phyloP scores from a whole-genome alignment of 1,140 invertebrate species.

The Tetramorium alpestre region DNA sequence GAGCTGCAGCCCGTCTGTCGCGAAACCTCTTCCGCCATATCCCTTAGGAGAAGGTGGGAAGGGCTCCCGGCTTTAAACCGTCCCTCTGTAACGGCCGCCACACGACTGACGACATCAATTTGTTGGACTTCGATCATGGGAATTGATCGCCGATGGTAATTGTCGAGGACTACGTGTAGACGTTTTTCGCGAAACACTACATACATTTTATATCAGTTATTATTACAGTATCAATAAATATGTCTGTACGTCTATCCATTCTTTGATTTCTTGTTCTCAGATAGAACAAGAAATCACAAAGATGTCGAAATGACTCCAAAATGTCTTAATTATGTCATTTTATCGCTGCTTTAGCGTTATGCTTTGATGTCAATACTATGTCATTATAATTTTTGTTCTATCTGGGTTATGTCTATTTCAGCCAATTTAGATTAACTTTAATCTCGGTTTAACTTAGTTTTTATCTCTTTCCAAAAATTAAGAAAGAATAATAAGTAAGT shows the following conservation, averaged over 20 bases:
- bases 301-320: too few species aligned
- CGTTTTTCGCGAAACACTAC: not conserved
- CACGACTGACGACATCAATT: constrained; percentile 62
- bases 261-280: not conserved
- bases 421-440: too few species aligned
- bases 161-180: not conserved
- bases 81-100: constrained; percentile 9
- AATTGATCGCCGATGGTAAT: constrained; percentile 46
- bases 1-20: constrained; percentile 83
- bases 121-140: constrained; percentile 54
- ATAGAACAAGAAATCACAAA: too few species aligned
- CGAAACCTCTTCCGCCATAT: constrained; percentile 72
- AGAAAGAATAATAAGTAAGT: too few species aligned
- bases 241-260: not conserved
- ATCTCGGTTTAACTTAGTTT: too few species aligned
- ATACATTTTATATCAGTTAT: constrained; percentile 1
- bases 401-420: too few species aligned
- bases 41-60: constrained; percentile 38
- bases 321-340: too few species aligned
- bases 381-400: too few species aligned
- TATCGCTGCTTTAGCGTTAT: too few species aligned
- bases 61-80: constrained; percentile 65
- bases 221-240: not conserved
- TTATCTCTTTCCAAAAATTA: too few species aligned
- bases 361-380: too few species aligned